These are phyloP conservation scores for Drosophila auraria DNA, from an alignment of 1,140 invertebrate species.

Conservation along the genomic window DNA sequence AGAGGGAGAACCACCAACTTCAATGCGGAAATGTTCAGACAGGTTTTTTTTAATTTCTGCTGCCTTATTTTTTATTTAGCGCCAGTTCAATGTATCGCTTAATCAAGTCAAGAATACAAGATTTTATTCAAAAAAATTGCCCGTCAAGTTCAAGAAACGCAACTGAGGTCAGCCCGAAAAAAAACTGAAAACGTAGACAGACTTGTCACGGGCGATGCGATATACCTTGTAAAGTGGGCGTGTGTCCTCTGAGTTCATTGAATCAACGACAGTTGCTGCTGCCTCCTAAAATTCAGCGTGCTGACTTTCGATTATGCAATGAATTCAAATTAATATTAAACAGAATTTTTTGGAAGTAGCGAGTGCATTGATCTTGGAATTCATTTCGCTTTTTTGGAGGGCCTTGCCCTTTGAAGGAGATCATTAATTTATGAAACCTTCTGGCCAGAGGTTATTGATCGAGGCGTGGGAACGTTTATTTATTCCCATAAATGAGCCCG, in stretches of 20 bases:
- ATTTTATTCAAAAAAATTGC: slow-evolving; percentile 28
- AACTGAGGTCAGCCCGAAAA: slow-evolving; percentile 66
- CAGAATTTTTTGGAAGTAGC: slow-evolving; percentile 2
- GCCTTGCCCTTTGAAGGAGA: slow-evolving; percentile 42
- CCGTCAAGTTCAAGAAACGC: slow-evolving; percentile 75
- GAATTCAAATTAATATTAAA: slow-evolving; percentile 52
- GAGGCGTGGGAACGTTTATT: slow-evolving; percentile 50
- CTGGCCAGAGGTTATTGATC: slow-evolving; percentile 33
- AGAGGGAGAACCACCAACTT: slow-evolving; percentile 33
- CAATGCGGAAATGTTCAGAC: slow-evolving; percentile 80
- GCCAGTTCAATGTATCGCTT: slow-evolving; percentile 75
- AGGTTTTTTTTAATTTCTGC: slow-evolving; percentile 53
- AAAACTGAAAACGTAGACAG: neutral
- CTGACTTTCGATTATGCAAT: slow-evolving; percentile 67
- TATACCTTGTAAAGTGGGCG: slow-evolving; percentile 74
- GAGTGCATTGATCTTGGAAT: slow-evolving; percentile 54
- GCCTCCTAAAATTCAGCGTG: slow-evolving; percentile 20
- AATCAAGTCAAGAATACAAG: slow-evolving; percentile 63
- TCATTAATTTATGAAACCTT: slow-evolving; percentile 27
- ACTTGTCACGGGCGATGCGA: neutral
- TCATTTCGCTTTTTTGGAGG: slow-evolving; percentile 24
- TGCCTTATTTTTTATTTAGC: slow-evolving; percentile 27
- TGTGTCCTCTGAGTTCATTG: slow-evolving; percentile 51
- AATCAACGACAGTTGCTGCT: slow-evolving; percentile 25
- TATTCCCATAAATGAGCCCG: neutral